Conservation (phyloP, 2,888 invertebrate genomes). For the Cremastobaeus sp. region DNA sequence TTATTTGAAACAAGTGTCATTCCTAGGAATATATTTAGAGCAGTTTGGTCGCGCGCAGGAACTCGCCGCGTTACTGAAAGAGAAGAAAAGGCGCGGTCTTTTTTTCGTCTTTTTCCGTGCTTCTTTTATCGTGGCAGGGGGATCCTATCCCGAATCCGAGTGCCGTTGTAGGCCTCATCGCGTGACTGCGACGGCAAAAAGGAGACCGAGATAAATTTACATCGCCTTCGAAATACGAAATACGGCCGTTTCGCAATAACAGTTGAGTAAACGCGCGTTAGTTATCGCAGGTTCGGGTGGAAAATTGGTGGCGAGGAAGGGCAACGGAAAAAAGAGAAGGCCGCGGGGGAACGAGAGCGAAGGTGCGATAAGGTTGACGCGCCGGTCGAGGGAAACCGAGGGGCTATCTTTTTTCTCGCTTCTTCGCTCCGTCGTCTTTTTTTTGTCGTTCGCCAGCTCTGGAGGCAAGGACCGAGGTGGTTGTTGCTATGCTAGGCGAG, state of each 20-base stretch:
- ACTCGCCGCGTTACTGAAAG: constrained; percentile 43
- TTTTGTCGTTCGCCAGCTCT: constrained; percentile 43
- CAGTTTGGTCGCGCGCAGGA: constrained; percentile 59
- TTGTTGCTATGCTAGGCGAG: constrained; percentile 63
- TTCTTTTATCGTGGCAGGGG: constrained; percentile 44
- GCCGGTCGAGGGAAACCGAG: constrained; percentile 26
- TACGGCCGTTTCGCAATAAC: constrained; percentile 47
- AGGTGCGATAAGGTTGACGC: constrained; percentile 55
- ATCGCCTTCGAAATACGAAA: constrained; percentile 54
- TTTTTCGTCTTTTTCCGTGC: constrained; percentile 47
- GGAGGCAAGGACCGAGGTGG: constrained; percentile 57
- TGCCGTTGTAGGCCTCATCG: constrained; percentile 42
- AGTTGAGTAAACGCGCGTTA: constrained; percentile 55
- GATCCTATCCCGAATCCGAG: constrained; percentile 40
- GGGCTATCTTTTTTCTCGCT: constrained; percentile 38
- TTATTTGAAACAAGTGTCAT: constrained; percentile 76
- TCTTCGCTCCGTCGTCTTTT: constrained; percentile 26
- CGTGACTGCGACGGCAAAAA: constrained; percentile 50
- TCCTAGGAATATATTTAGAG: constrained; percentile 72
- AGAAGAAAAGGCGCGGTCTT: constrained; percentile 24
- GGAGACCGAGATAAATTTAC: constrained; percentile 57
- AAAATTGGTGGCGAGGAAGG: constrained; percentile 37
- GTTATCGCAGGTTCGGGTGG: constrained; percentile 51
- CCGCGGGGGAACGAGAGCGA: constrained; percentile 2
- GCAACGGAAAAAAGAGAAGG: constrained; percentile 2